phyloP scores from a whole-genome alignment of 2,797 vertebrate genomes.

The Liasis olivaceus region DNA sequence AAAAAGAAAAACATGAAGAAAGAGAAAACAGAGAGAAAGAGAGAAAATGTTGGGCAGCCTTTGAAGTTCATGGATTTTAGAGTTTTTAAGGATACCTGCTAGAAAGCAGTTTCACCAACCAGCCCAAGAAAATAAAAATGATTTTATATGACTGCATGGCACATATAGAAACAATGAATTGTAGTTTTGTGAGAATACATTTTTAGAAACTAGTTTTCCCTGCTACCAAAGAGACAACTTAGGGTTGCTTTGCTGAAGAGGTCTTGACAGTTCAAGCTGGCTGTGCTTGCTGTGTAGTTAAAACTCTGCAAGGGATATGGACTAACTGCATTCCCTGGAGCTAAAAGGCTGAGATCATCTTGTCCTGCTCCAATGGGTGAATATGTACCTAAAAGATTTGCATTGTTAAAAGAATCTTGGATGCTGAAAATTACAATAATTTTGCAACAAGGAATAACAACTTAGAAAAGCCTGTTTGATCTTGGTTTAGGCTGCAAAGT shows the following conservation, averaged over 20 bases:
- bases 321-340: not conserved
- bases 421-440: slow-evolving; percentile 9
- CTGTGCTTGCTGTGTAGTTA: not conserved
- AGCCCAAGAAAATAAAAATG: not conserved
- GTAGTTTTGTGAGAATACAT: not conserved
- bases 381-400: not conserved
- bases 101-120: not conserved
- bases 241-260: not conserved
- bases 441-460: not conserved
- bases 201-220: not conserved
- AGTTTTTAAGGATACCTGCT: not conserved
- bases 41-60: not conserved
- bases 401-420: slow-evolving; percentile 11
- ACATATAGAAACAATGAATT: not conserved
- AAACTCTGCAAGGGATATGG: not conserved
- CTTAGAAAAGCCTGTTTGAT: not conserved
- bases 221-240: not conserved
- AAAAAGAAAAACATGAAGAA: not conserved
- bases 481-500: not conserved
- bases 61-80: not conserved
- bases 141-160: not conserved
- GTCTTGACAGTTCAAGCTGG: not conserved
- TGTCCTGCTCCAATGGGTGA: slow-evolving; percentile 9
- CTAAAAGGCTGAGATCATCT: not conserved
- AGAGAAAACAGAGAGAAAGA: not conserved